Base-by-base conservation (phyloP, 2,113 vertebrate genomes). In the Pseudorectes ferrugineus region DNA sequence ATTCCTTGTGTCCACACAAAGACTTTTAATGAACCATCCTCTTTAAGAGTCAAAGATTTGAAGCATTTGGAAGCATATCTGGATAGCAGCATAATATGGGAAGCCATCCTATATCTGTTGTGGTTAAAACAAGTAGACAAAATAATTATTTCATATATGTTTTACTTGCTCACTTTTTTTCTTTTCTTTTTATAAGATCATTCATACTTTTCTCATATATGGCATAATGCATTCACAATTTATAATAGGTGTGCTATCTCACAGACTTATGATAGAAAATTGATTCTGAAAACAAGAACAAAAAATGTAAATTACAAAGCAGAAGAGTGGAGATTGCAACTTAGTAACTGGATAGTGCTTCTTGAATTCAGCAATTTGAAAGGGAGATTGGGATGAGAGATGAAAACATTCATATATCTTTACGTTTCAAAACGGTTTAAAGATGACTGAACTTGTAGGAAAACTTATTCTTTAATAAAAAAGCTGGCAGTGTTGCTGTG, bases 41-140 rank as follows among this genome's bases (percentile, higher is more conserved):
- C 84, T 93, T 96, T 96, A 91, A 88, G 78, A 91, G 92, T 95
- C 92, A 95, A 96, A 95, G 73, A 88, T 95, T 85, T 91, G 78
- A 96, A 97, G 76, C 66, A 31, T 91, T 96, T 97, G 76, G 81
- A 97, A 75, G 85, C 36, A 26, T 93, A 76, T 95, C 80, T 92
- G 88, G 85, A 89, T 95, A 92, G 85, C 96, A 96, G 63, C 63
- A 71, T 94, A 96, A 74, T 79, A 91, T 63, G 62, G 58, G 70
- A 96, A 95, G 19, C 33, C 35, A 35, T 73, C 16, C 51, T 48
- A 3, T 85, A 68, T 76, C 38, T 70, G 4, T 85, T 82, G 62
- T n/a, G 78, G 63, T 72, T 83, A 78, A 95, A 87, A 49, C 51
- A 85, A 52, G 15, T 57, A 87, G 51, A 40, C 18, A 79, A 83